phyloP scores from a whole-genome alignment of 2,797 vertebrate species.

The Falco concolor region DNA sequence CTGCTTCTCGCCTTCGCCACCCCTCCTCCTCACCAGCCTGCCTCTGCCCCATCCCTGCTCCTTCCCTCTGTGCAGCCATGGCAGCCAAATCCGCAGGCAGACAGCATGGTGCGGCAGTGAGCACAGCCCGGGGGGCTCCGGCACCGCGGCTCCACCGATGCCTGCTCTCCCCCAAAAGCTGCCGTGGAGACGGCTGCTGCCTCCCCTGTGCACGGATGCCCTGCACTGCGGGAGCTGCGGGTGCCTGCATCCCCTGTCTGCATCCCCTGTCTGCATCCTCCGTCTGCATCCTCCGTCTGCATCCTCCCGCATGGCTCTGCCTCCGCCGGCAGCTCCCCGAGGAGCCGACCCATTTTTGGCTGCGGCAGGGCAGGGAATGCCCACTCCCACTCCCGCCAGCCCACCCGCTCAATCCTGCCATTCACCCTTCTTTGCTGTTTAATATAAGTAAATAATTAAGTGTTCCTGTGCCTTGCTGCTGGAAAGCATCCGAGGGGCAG shows the following conservation, averaged over 20 bases:
- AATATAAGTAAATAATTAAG: not conserved
- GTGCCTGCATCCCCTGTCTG: not conserved
- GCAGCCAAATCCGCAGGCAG: not conserved
- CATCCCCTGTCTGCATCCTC: not conserved
- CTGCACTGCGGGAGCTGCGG: not conserved
- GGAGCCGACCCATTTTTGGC: not conserved
- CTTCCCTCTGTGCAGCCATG: not conserved
- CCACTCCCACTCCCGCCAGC: not conserved
- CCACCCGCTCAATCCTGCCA: not conserved
- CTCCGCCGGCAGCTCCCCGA: not conserved
- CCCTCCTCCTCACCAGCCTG: not conserved
- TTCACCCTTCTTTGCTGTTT: not conserved
- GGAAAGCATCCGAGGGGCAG: not conserved
- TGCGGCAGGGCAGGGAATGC: not conserved
- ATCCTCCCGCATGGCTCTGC: not conserved
- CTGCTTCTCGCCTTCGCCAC: fast-evolving
- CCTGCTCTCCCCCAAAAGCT: not conserved
- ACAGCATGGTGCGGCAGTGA: not conserved
- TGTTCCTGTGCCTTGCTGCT: not conserved
- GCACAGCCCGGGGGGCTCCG: not conserved
- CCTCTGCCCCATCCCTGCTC: not conserved
- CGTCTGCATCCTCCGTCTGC: not conserved
- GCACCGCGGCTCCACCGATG: not conserved
- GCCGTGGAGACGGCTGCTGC: not conserved
- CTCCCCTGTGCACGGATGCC: not conserved